Evolutionary conservation across 1,140 invertebrate genomes (phyloP).

Genomic region (Trichogramma pretiosum): DNA sequence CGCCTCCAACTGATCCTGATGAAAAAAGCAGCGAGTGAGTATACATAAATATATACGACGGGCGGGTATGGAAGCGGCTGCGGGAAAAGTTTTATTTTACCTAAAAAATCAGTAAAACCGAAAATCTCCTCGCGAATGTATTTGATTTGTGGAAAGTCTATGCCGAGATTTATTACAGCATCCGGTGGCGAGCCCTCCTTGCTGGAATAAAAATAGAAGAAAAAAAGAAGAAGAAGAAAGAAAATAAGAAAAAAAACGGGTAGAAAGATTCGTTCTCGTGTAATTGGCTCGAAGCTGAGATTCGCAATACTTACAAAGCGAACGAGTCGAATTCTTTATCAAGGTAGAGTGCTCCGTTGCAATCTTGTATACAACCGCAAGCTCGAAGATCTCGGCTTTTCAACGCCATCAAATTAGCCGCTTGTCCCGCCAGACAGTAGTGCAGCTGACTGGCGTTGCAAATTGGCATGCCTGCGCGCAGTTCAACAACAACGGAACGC

Average conservation of each 20-base stretch:
- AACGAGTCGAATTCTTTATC: not conserved
- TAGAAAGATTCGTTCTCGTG: too few species aligned
- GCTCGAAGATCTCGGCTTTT: not conserved
- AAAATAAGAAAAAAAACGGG: too few species aligned
- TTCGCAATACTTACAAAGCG: constrained; percentile 1
- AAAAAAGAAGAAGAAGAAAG: not conserved
- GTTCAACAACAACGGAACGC: not conserved
- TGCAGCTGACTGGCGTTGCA: constrained; percentile 17
- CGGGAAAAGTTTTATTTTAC: constrained; percentile 4
- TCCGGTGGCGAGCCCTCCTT: not conserved
- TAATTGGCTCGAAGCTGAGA: not conserved
- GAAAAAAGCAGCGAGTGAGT: not conserved
- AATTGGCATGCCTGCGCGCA: not conserved
- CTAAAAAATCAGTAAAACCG: constrained; percentile 16
- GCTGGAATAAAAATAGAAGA: not conserved
- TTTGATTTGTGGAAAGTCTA: constrained; percentile 9
- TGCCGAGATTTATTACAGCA: not conserved
- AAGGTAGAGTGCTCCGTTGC: not conserved
- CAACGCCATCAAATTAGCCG: constrained; percentile 1
- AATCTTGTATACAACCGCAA: constrained; percentile 8
- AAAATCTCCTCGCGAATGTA: constrained; percentile 8
- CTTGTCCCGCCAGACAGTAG: constrained; percentile 13
- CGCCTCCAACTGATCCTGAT: constrained; percentile 2
- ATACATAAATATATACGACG: not conserved
- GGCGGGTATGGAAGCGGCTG: too few species aligned